phyloP scores from a whole-genome alignment of 2,888 invertebrate genomes.

The Eledona agricola region DNA sequence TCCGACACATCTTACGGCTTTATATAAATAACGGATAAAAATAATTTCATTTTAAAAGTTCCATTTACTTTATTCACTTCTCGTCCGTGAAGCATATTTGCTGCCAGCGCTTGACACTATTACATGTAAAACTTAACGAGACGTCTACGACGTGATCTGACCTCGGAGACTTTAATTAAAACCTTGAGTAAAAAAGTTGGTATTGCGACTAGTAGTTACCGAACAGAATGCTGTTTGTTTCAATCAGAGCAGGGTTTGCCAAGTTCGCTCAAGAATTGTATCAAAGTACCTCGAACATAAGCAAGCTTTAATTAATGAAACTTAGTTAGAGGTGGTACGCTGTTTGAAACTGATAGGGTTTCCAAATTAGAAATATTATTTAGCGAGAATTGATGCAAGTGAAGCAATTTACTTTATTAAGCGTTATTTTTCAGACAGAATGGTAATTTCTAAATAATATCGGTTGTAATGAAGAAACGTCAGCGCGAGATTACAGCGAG shows the following conservation, averaged over 20 bases:
- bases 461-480: slow-evolving; percentile 14
- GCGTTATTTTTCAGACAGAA: not conserved
- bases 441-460: not conserved
- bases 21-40: no score
- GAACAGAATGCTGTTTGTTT: no score
- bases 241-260: slow-evolving; percentile 29
- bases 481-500: slow-evolving; percentile 8
- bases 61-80: no score
- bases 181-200: no score
- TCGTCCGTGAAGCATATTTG: not conserved
- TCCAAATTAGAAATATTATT: no score
- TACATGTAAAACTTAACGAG: no score
- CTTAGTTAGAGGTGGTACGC: slow-evolving; percentile 26
- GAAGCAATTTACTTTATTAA: slow-evolving; percentile 25
- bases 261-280: slow-evolving; percentile 35
- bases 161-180: slow-evolving; percentile 18
- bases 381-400: slow-evolving; percentile 12
- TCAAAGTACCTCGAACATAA: slow-evolving; percentile 34
- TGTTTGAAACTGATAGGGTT: slow-evolving; percentile 23
- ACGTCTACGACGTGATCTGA: slow-evolving; percentile 12
- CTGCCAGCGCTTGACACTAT: slow-evolving; percentile 14
- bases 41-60: no score
- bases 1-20: no score
- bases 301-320: slow-evolving; percentile 37
- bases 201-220: no score